Evolutionary conservation across 2,888 invertebrate genomes (phyloP).

Genomic region (Trileptium ribeirensis): DNA sequence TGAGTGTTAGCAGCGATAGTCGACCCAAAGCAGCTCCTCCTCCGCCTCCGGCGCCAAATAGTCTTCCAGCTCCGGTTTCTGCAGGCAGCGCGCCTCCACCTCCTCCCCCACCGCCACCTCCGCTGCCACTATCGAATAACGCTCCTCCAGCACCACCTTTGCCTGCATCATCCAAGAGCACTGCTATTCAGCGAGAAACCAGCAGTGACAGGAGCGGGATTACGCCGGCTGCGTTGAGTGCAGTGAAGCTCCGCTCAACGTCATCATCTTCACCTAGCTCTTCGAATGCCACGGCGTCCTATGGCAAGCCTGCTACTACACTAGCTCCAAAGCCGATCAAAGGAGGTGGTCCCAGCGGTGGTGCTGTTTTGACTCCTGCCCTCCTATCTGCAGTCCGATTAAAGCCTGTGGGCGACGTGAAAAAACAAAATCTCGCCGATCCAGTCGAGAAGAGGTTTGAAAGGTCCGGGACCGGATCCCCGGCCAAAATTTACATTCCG

Average conservation of each 20-base stretch:
- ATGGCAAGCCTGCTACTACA: no score
- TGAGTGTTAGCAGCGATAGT: background rate
- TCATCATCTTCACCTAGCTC: background rate
- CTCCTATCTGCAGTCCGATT: background rate
- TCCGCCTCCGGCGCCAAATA: slow-evolving; percentile 69
- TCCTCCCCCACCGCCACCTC: slow-evolving; percentile 50
- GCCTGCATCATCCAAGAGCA: slow-evolving; percentile 28
- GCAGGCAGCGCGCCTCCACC: slow-evolving; percentile 72
- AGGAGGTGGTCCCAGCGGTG: background rate
- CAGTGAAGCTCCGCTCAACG: slow-evolving; percentile 17
- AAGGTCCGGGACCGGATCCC: background rate
- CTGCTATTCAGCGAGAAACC: slow-evolving; percentile 25
- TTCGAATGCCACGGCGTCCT: no score
- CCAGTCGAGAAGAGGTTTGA: background rate
- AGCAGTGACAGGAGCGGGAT: slow-evolving; percentile 35
- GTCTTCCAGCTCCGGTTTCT: slow-evolving; percentile 57
- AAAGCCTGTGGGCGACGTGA: slow-evolving; percentile 1
- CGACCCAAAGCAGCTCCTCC: slow-evolving; percentile 62
- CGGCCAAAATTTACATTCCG: slow-evolving; percentile 6
- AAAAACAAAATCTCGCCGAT: no score
- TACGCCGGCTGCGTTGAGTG: slow-evolving; percentile 34
- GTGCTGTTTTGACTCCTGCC: background rate
- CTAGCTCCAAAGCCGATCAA: background rate
- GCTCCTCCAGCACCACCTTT: slow-evolving; percentile 51
- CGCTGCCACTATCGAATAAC: slow-evolving; percentile 33